These are phyloP conservation scores for Eristalis intricaria DNA, from an alignment of 2,888 invertebrate species.

Conservation along the genomic window DNA sequence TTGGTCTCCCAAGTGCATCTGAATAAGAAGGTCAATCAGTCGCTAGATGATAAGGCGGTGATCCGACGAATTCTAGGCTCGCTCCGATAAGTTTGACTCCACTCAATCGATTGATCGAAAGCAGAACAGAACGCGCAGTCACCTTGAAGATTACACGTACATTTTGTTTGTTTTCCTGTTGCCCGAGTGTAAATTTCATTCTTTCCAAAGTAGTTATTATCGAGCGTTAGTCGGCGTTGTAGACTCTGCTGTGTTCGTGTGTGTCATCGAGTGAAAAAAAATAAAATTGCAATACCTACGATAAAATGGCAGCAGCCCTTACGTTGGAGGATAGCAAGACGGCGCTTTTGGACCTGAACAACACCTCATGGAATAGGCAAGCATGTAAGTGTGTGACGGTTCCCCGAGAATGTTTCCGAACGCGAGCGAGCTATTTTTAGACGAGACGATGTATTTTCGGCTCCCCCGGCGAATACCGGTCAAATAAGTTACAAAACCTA, in stretches of 20 bases:
- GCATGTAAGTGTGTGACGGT: constrained; percentile 50
- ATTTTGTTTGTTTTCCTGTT: not conserved
- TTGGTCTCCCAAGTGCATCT: not conserved
- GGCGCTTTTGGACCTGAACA: constrained; percentile 49
- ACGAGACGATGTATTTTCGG: constrained; percentile 42
- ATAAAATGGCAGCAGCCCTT: constrained; percentile 59
- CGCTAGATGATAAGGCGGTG: not conserved
- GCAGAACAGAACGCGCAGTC: not conserved
- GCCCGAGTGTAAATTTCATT: not conserved
- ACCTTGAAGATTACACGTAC: not conserved
- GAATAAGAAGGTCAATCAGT: not conserved
- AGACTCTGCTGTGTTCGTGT: constrained; percentile 18
- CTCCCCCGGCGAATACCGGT: constrained; percentile 28
- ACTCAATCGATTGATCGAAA: constrained; percentile 35
- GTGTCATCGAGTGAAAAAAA: not conserved
- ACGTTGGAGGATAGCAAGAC: constrained; percentile 64
- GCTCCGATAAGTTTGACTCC: constrained; percentile 26
- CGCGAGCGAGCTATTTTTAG: constrained; percentile 51
- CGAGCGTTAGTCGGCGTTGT: constrained; percentile 39
- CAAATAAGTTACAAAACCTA: constrained; percentile 46
- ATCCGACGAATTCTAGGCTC: not conserved
- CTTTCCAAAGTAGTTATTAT: constrained; percentile 46
- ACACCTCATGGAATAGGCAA: constrained; percentile 65
- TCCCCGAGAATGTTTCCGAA: not conserved
- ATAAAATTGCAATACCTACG: not conserved